These are phyloP conservation scores for Rhagoletis pomonella DNA, from an alignment of 1,140 invertebrate genomes.

Conservation along the genomic window DNA sequence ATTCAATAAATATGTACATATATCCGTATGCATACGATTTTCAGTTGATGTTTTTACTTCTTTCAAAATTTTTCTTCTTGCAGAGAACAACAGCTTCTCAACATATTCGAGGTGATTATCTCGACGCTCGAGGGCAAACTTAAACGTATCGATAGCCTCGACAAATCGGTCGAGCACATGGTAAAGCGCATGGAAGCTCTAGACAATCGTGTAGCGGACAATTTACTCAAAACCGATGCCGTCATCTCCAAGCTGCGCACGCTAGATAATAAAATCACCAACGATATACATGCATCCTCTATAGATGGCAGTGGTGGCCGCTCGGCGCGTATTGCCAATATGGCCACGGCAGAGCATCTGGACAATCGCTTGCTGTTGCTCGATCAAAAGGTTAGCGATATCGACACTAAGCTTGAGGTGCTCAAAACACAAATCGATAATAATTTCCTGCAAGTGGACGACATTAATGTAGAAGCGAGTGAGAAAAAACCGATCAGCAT, in stretches of 20 bases:
- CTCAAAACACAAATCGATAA: slow-evolving; percentile 88
- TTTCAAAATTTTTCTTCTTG: slow-evolving; percentile 68
- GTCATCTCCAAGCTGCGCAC: slow-evolving; percentile 84
- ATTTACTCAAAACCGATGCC: slow-evolving; percentile 88
- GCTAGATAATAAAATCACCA: slow-evolving; percentile 83
- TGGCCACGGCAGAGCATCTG: slow-evolving; percentile 71
- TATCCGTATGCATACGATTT: too few species aligned
- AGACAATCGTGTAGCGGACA: slow-evolving; percentile 86
- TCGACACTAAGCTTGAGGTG: slow-evolving; percentile 85
- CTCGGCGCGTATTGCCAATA: slow-evolving; percentile 57
- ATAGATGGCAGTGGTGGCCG: slow-evolving; percentile 61
- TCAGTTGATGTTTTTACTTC: too few species aligned
- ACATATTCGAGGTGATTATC: slow-evolving; percentile 91
- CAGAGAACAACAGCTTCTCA: slow-evolving; percentile 92
- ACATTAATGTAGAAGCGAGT: slow-evolving; percentile 88
- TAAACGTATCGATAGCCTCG: slow-evolving; percentile 89
- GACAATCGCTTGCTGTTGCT: slow-evolving; percentile 81
- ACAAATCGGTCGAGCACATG: slow-evolving; percentile 88
- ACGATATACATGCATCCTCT: slow-evolving; percentile 64
- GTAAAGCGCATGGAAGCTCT: slow-evolving; percentile 87
- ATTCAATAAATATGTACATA: too few species aligned
- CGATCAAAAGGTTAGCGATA: slow-evolving; percentile 87
- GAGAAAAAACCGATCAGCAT: slow-evolving; percentile 88
- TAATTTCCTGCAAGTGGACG: slow-evolving; percentile 85
- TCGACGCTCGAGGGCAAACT: slow-evolving; percentile 90